These are phyloP conservation scores for Campylomormyrus tamandua DNA, from an alignment of 2,113 vertebrate species.

Conservation along the genomic window DNA sequence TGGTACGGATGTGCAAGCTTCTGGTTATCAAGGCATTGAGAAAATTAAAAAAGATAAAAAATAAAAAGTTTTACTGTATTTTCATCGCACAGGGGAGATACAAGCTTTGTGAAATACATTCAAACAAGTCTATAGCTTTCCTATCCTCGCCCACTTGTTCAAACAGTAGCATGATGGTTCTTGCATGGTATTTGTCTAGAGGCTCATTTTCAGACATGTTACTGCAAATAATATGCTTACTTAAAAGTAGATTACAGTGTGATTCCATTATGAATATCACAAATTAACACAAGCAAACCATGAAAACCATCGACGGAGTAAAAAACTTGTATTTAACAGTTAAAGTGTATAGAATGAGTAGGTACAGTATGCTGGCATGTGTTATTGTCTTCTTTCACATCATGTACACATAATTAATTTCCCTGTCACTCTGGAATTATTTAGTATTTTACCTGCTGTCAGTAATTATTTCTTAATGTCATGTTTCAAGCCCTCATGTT, in stretches of 20 bases:
- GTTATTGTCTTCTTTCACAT: background rate
- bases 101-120: background rate
- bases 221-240: background rate
- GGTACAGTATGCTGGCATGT: background rate
- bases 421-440: background rate
- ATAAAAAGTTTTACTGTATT: background rate
- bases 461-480: background rate
- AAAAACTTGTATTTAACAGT: background rate
- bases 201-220: background rate
- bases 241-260: background rate
- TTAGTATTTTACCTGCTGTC: background rate
- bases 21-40: background rate
- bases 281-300: background rate
- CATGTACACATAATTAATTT: background rate
- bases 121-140: background rate
- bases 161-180: background rate
- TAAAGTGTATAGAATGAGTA: background rate
- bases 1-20: background rate
- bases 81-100: background rate
- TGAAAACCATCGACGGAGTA: background rate
- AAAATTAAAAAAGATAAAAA: background rate
- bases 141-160: background rate
- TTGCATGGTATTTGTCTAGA: background rate
- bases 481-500: background rate
- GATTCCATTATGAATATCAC: background rate